Percentiles rank a stretch among this genome's conserved stretches.
phyloP scores from a whole-genome alignment of 2,797 vertebrate genomes.

The Enteromius mattozi region DNA sequence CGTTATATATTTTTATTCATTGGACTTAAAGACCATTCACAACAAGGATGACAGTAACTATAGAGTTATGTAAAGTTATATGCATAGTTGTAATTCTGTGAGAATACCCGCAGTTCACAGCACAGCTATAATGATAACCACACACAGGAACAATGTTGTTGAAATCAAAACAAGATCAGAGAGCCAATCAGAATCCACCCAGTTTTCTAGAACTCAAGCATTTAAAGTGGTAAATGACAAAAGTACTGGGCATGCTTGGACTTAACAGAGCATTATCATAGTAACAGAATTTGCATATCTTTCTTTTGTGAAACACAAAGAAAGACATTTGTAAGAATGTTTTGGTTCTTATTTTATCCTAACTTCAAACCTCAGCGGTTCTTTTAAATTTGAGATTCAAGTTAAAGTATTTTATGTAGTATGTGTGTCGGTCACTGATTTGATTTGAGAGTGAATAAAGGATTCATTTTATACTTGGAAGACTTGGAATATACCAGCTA shows the following conservation, averaged over 20 bases:
- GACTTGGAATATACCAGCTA: background rate
- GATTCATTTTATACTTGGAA: background rate
- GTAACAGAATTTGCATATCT: background rate
- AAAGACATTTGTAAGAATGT: background rate
- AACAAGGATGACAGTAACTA: background rate
- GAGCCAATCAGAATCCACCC: too few relatives aligned
- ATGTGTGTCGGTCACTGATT: background rate
- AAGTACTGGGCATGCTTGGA: background rate
- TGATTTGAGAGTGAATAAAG: background rate
- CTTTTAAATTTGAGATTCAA: background rate
- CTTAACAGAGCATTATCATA: background rate
- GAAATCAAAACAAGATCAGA: background rate
- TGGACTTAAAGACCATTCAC: background rate
- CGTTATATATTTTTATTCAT: background rate
- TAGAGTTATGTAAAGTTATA: background rate
- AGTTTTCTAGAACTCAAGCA: background rate
- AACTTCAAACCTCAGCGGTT: background rate
- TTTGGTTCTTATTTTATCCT: background rate
- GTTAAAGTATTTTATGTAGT: background rate
- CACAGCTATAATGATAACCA: background rate
- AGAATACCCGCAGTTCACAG: background rate
- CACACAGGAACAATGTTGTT: background rate
- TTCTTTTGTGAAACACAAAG: background rate
- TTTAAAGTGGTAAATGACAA: background rate
- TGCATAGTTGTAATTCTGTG: background rate